Evolutionary conservation across 2,888 invertebrate species (phyloP).

Genomic region (Tipula vernalis): DNA sequence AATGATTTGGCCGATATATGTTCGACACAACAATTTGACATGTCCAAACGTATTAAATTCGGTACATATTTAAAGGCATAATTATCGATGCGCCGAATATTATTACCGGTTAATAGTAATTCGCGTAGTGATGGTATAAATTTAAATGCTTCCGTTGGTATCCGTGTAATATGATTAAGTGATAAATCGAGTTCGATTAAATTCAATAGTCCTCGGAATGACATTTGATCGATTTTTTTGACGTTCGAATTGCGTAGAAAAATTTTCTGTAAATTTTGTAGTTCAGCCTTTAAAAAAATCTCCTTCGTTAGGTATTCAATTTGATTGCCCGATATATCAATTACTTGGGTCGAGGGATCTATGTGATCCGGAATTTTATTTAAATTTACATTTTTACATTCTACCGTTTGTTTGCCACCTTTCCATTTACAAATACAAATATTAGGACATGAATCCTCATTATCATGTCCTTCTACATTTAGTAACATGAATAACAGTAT

Average conservation of each 20-base stretch:
- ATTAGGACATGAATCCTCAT: constrained; percentile 39
- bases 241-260: constrained; percentile 64
- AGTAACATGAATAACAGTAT: not conserved
- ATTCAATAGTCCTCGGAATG: constrained; percentile 67
- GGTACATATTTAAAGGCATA: constrained; percentile 56
- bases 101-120: constrained; percentile 58
- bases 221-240: constrained; percentile 63
- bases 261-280: constrained; percentile 68
- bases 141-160: constrained; percentile 60
- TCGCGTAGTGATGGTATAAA: constrained; percentile 68
- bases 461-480: constrained; percentile 5
- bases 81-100: constrained; percentile 56
- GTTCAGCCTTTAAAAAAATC: constrained; percentile 58
- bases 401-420: constrained; percentile 8
- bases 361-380: constrained; percentile 66
- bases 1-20: constrained; percentile 57
- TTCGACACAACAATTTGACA: constrained; percentile 60
- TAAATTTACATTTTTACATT: constrained; percentile 59
- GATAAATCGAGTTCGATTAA: constrained; percentile 72
- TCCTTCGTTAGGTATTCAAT: constrained; percentile 61
- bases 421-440: constrained; percentile 41
- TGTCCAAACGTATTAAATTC: constrained; percentile 60
- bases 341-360: constrained; percentile 71
- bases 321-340: constrained; percentile 70
- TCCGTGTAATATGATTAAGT: constrained; percentile 56